phyloP scores from a whole-genome alignment of 2,888 invertebrate genomes.

The Megaustenia siamemsis region DNA sequence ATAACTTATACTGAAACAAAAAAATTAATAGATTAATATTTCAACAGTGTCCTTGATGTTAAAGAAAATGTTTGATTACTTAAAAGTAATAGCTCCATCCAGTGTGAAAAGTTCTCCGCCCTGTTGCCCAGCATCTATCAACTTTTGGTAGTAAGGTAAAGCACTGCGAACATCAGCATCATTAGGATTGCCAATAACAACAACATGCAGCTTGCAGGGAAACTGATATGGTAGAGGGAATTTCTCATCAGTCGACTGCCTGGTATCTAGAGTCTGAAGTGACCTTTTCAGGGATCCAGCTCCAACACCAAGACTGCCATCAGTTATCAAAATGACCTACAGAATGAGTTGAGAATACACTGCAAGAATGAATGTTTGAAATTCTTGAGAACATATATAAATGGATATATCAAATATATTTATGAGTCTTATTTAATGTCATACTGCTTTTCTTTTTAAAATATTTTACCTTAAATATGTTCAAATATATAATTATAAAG shows the following conservation, averaged over 20 bases:
- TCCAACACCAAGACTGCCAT: conserved; percentile 87
- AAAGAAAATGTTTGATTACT: conserved; percentile 23
- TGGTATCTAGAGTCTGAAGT: conserved; percentile 69
- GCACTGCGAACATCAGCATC: conserved; percentile 81
- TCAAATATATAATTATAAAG: too few species aligned
- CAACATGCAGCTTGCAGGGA: conserved; percentile 87
- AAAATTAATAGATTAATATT: not conserved
- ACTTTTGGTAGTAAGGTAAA: conserved; percentile 88
- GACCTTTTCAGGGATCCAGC: conserved; percentile 85
- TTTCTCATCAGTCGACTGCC: conserved; percentile 72
- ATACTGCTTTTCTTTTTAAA: too few species aligned
- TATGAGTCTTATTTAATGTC: too few species aligned
- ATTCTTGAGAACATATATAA: too few species aligned
- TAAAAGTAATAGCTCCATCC: conserved; percentile 64
- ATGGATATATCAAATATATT: too few species aligned
- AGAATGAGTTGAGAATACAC: too few species aligned
- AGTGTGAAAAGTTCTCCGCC: conserved; percentile 81
- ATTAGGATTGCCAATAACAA: conserved; percentile 79
- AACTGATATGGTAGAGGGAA: conserved; percentile 89
- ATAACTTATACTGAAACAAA: not conserved
- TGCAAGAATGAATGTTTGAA: too few species aligned
- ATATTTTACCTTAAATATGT: too few species aligned
- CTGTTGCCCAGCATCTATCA: conserved; percentile 86
- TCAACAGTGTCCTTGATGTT: not conserved
- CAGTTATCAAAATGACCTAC: conserved; percentile 87